These are phyloP conservation scores for Thomomys bottae DNA, from an alignment of 2,113 vertebrate species.

Conservation along the genomic window DNA sequence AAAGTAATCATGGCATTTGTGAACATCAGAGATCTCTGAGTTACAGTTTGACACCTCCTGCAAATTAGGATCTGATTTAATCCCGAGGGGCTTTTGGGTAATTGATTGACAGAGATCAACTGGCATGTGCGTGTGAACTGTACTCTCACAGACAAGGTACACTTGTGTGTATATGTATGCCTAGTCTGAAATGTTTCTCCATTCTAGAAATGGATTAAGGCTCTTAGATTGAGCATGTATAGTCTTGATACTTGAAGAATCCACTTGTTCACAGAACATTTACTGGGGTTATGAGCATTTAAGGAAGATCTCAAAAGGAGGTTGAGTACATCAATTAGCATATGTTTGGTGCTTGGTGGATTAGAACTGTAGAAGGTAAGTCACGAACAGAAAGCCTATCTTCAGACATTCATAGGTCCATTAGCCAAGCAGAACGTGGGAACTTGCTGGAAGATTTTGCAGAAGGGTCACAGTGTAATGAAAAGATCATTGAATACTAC, in stretches of 20 bases:
- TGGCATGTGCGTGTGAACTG: accelerated
- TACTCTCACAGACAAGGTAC: background rate
- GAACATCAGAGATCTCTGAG: conserved; percentile 48
- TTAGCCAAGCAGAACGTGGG: background rate
- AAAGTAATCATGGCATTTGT: conserved; percentile 61
- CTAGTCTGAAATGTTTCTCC: background rate
- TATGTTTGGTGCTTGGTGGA: background rate
- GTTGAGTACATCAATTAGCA: background rate
- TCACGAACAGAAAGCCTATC: background rate
- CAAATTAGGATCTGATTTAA: conserved; percentile 34
- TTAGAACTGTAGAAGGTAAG: background rate
- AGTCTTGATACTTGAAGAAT: background rate
- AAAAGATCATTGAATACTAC: background rate
- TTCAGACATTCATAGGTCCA: background rate
- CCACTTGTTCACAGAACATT: background rate
- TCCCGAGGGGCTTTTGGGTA: background rate
- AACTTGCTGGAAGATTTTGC: background rate
- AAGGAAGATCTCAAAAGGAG: background rate
- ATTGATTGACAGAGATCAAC: background rate
- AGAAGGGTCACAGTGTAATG: background rate
- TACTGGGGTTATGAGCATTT: background rate
- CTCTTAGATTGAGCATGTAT: background rate
- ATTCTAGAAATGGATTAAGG: background rate
- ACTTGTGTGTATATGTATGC: background rate
- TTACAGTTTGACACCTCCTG: conserved; percentile 37